Evolutionary conservation across 37 sponge, comb jelly and placozoan genomes (phyloP), one percentile per base, ranked within the genome.

Genomic region (Mnemiopsis leidyi): DNA sequence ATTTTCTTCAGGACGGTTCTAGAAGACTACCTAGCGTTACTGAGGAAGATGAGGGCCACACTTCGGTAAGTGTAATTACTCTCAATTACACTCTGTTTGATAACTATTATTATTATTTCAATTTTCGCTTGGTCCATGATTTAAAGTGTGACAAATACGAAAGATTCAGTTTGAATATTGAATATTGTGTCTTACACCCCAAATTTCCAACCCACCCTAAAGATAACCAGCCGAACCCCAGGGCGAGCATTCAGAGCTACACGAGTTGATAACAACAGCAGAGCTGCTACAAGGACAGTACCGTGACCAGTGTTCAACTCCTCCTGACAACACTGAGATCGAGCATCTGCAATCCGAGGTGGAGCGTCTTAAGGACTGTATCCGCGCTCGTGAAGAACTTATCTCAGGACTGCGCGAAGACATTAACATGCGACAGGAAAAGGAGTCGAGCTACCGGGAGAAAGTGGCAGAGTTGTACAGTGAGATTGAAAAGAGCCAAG

Each of bases 401-500:
- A 85, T 85, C 61, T 38, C 90, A 0, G 90, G 90, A 39, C 90
- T 85, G 0, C 40, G 61, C 16, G 90, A 85, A 26, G 90, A 85
- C 26, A 85, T 85, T 29, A 85, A 38, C 61, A 9, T 40, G 61
- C 39, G 90, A 28, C 90, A 85, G 29, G 90, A 85, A 37, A 85
- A 85, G 61, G 90, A 85, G 39, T 40, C 61, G 1, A 85, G 90
- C 25, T 85, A 85, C 61, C 38, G 90, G 30, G 90, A 85, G 48
- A 85, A 85, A 26, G 90, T 85, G 28, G 90, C 90, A 23, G 90
- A 85, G 90, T 39, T 85, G 61, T 85, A 85, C 61, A 85, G 35
- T 37, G 29, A 85, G 30, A 85, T 85, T 25, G 90, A 85, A 29
- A 38, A 85, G 29, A 85, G 48, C 90, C 90, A 85, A 40, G 90